A percentile compares a stretch with the other conserved stretches of the same genome.
Conservation (phyloP, 2,797 vertebrate genomes). For the Scarus forsteni region DNA sequence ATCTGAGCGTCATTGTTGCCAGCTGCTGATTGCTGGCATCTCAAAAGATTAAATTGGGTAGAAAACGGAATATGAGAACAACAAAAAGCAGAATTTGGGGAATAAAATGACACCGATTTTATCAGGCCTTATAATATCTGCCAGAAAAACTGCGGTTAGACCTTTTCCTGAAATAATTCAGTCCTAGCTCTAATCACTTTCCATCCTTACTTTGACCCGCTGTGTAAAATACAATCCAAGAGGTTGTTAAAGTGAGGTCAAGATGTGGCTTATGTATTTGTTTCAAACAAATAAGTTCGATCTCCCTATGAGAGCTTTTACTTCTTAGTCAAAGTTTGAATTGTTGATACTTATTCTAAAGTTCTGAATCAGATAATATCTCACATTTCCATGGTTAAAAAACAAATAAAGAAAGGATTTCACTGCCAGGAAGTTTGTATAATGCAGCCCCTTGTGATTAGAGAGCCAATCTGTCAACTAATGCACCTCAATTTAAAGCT, state of each 20-base stretch:
- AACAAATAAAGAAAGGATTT: slow-evolving; percentile 68
- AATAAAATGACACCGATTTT: too few relatives aligned
- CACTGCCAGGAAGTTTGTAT: slow-evolving; percentile 45
- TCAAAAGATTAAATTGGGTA: too few relatives aligned
- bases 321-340: slow-evolving; percentile 11
- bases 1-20: too few relatives aligned
- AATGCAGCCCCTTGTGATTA: slow-evolving; percentile 64
- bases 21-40: too few relatives aligned
- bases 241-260: background rate
- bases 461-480: slow-evolving; percentile 64
- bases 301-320: background rate
- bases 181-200: too few relatives aligned
- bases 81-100: too few relatives aligned
- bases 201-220: too few relatives aligned
- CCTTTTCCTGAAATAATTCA: too few relatives aligned
- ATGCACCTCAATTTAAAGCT: slow-evolving; percentile 60
- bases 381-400: slow-evolving; percentile 47
- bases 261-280: background rate
- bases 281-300: slow-evolving; percentile 4
- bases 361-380: slow-evolving; percentile 53
- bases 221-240: too few relatives aligned
- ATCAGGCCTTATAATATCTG: too few relatives aligned
- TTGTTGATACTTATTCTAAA: slow-evolving; percentile 34
- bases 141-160: too few relatives aligned
- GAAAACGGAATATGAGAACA: too few relatives aligned